phyloP scores from a whole-genome alignment of 1,140 invertebrate species.

The Mya arenaria region DNA sequence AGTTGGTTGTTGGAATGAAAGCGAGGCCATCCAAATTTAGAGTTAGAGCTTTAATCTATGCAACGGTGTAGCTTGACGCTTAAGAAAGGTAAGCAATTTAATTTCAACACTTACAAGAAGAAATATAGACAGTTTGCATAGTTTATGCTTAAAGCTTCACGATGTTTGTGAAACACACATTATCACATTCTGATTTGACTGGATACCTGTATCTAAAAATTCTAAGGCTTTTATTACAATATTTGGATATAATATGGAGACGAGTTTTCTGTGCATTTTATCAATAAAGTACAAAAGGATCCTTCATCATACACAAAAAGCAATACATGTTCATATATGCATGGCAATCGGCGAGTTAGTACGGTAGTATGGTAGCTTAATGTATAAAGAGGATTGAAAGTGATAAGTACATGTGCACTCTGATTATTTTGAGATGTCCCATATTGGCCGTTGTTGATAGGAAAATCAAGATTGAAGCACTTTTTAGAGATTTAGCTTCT shows the following conservation, averaged over 20 bases:
- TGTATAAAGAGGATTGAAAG: not conserved
- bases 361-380: not conserved
- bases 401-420: not conserved
- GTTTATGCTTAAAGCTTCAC: not conserved
- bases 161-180: not conserved
- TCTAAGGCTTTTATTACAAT: not conserved
- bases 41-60: not conserved
- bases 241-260: not conserved
- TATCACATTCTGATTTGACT: not conserved
- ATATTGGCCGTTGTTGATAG: slow-evolving; percentile 10
- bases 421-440: not conserved
- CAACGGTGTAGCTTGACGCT: not conserved
- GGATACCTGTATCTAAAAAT: not conserved
- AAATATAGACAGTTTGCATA: not conserved
- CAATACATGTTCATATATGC: not conserved
- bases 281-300: too few species aligned
- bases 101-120: not conserved
- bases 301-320: too few species aligned
- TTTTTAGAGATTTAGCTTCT: not conserved
- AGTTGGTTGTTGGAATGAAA: not conserved
- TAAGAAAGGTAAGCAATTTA: not conserved
- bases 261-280: too few species aligned
- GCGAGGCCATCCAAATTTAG: not conserved
- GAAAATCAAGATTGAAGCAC: not conserved
- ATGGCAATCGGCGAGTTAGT: not conserved